phyloP scores from a whole-genome alignment of 2,888 invertebrate species.

The Acanthopleura granulata region DNA sequence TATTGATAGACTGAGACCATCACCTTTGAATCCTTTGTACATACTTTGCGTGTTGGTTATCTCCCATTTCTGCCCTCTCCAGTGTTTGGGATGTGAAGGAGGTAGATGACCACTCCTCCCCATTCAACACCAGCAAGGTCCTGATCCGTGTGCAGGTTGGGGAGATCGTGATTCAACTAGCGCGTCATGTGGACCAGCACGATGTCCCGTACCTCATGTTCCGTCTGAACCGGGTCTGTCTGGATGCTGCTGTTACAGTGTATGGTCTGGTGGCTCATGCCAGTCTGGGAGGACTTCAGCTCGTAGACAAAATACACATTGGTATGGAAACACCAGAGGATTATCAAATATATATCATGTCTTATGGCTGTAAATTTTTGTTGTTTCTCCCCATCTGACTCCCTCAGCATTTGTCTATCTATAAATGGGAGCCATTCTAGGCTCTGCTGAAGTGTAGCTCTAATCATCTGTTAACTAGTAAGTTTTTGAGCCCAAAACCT shows the following conservation, averaged over 20 bases:
- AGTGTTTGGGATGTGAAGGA: constrained; percentile 83
- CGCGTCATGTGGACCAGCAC: constrained; percentile 75
- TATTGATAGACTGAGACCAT: too few relatives aligned
- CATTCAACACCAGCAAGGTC: constrained; percentile 80
- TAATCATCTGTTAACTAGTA: too few relatives aligned
- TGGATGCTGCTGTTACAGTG: constrained; percentile 83
- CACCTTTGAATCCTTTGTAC: too few relatives aligned
- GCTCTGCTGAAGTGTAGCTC: too few relatives aligned
- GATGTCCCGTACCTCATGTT: constrained; percentile 83
- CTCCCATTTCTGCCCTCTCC: constrained; percentile 19
- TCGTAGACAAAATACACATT: constrained; percentile 84
- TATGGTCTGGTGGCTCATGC: constrained; percentile 85
- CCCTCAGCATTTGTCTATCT: too few relatives aligned
- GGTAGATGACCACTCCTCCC: constrained; percentile 86
- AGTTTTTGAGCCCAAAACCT: too few relatives aligned
- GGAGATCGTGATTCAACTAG: constrained; percentile 78
- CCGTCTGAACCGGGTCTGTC: constrained; percentile 77
- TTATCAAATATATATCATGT: too few relatives aligned
- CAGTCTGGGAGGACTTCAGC: constrained; percentile 76
- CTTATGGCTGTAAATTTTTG: too few relatives aligned
- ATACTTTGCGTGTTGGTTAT: background rate
- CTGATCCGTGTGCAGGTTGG: constrained; percentile 81
- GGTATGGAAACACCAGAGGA: constrained; percentile 38
- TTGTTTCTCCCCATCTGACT: too few relatives aligned
- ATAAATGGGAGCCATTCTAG: too few relatives aligned